phyloP scores from a whole-genome alignment of 2,888 invertebrate genomes.

The Blomia tropicalis region DNA sequence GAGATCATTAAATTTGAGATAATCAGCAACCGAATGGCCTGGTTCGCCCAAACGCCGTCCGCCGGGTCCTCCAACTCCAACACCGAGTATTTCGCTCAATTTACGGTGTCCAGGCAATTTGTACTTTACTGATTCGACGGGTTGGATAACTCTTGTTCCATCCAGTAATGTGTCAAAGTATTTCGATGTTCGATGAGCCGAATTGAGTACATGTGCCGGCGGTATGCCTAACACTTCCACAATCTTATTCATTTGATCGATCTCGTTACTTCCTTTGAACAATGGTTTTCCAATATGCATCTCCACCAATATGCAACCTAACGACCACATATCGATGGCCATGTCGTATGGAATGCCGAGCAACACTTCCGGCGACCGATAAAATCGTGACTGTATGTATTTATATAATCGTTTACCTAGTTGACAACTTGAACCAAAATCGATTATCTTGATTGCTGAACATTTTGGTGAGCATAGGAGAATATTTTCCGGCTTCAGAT shows the following conservation, averaged over 20 bases:
- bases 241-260: conserved; percentile 99
- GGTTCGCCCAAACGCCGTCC: conserved; percentile 82
- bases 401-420: conserved; percentile 99
- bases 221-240: conserved; percentile 98
- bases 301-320: conserved; percentile 97
- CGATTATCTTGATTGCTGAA: conserved; percentile 99
- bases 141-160: conserved; percentile 65
- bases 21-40: conserved; percentile 90
- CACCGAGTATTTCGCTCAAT: conserved; percentile 81
- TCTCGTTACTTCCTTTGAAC: conserved; percentile 96
- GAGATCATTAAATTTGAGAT: conserved; percentile 96
- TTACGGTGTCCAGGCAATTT: conserved; percentile 74
- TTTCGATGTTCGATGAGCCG: conserved; percentile 88
- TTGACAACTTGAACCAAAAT: conserved; percentile 99
- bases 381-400: conserved; percentile 98
- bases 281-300: conserved; percentile 99
- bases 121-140: conserved; percentile 45
- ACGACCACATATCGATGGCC: conserved; percentile 99
- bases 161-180: conserved; percentile 94
- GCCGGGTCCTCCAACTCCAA: conserved; percentile 89
- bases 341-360: conserved; percentile 96
- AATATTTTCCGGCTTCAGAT: conserved; percentile 99
- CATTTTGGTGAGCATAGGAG: conserved; percentile 98
- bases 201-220: conserved; percentile 80
- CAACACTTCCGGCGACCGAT: conserved; percentile 94